A percentile compares a stretch with the other conserved stretches of the same genome.
These are phyloP conservation scores for Pterocles gutturalis DNA, from an alignment of 2,113 vertebrate genomes.

Conservation along the genomic window DNA sequence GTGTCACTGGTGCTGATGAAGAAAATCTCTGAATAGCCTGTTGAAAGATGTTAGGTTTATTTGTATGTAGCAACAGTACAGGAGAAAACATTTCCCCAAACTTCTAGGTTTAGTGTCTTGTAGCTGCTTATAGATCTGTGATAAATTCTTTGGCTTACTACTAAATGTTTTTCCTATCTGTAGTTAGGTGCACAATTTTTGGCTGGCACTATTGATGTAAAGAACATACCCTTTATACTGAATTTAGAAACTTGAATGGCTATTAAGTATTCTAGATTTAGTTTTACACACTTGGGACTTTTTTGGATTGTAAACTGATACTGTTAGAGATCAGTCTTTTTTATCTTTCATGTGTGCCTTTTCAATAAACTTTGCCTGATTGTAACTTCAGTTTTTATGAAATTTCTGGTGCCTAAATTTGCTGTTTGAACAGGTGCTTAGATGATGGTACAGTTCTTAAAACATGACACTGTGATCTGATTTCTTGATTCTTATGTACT, in stretches of 20 bases:
- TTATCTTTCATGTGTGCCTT: constrained; percentile 82
- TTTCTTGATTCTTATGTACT: constrained; percentile 51
- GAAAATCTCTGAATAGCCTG: background rate
- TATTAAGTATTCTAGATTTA: constrained; percentile 53
- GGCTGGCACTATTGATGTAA: constrained; percentile 3
- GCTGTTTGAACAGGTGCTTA: constrained; percentile 75
- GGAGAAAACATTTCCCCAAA: constrained; percentile 26
- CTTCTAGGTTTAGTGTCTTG: constrained; percentile 46
- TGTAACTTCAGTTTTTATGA: constrained; percentile 69
- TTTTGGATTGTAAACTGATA: constrained; percentile 71
- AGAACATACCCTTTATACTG: constrained; percentile 59
- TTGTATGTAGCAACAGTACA: background rate
- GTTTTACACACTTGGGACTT: constrained; percentile 66
- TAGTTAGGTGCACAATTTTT: constrained; percentile 67
- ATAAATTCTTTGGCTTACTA: constrained; percentile 57
- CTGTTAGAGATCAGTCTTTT: constrained; percentile 64
- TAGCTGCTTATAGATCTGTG: constrained; percentile 63
- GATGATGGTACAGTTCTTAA: constrained; percentile 75
- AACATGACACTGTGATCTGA: constrained; percentile 75
- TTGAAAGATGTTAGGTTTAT: background rate
- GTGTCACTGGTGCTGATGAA: constrained; percentile 1
- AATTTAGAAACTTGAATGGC: constrained; percentile 68
- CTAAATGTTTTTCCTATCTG: constrained; percentile 1
- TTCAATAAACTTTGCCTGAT: constrained; percentile 75
- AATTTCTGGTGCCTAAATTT: constrained; percentile 81